Base-by-base conservation (phyloP, 2,888 invertebrate species). In the Sesamia inferens region DNA sequence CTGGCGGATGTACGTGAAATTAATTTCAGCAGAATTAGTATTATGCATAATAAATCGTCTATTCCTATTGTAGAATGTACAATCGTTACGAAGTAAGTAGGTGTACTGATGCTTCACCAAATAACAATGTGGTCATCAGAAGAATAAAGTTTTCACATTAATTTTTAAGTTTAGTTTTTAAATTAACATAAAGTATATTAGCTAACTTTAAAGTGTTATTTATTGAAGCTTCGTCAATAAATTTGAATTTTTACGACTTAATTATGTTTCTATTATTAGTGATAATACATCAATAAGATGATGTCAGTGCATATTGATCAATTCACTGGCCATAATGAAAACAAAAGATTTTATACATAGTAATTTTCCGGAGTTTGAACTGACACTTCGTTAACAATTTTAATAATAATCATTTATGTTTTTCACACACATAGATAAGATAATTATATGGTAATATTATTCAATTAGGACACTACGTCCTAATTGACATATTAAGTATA, bases 191-290 rank as follows among this genome's bases (percentile, higher is more conserved):
- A 4, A 31, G 71, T 51, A 68, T 58, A 54, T 16, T 57, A 22
- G 55, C 51, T 19, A 66, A 79, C 48, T 66, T 68, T 61, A 57
- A 64, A 64, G 14, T 64, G 31, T 24, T 64, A 66, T 79, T 66
- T 71, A 79, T 76, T 67, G 42, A n/a, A 69, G 44, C 42, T 64
- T 65, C 5, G 42, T 39, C 71, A 13, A 70, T 74, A 74, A 68
- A 73, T 68, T 42, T 19, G 54, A 59, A 11, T 70, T 77, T 78
- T 68, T 62, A 83, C 69, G 68, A 74, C 78, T 63, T 77, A 64
- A 80, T 77, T 64, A 69, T 61, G 31, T 59, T 47, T 57, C 61
- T 51, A 42, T 70, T 68, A 72, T 64, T 61, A 71, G 70, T 57
- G 42, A 67, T 71, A 42, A 67, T n/a, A n/a, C 59, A 19, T 48